These are phyloP conservation scores for Epistrophe eligans DNA, from an alignment of 2,888 invertebrate species.

Conservation along the genomic window DNA sequence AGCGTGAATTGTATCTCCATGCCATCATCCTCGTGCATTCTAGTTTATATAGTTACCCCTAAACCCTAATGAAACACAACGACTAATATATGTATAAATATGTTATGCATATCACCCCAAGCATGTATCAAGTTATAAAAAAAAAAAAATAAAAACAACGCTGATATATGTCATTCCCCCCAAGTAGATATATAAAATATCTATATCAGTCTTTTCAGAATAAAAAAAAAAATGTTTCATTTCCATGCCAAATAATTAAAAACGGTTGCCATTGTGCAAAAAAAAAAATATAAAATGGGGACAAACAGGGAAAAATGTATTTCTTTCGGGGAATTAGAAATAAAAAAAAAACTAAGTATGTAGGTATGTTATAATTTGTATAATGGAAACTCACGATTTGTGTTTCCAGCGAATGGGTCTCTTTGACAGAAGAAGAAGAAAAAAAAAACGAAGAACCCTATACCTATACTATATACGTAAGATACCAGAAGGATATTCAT, in stretches of 20 bases:
- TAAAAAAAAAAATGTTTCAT: conserved; percentile 27
- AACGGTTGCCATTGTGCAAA: conserved; percentile 47
- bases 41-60: conserved; percentile 30
- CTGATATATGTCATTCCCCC: conserved; percentile 47
- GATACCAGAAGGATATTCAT: conserved; percentile 32
- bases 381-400: conserved; percentile 27
- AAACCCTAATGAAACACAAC: conserved; percentile 65
- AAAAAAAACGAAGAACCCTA: not conserved
- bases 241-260: conserved; percentile 58
- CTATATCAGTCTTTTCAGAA: conserved; percentile 25
- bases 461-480: not conserved
- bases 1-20: conserved; percentile 55
- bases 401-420: conserved; percentile 20
- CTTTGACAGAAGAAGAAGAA: conserved; percentile 18
- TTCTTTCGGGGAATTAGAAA: conserved; percentile 36
- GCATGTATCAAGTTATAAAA: conserved; percentile 61
- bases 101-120: conserved; percentile 58
- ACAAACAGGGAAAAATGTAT: conserved; percentile 44
- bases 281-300: conserved; percentile 19
- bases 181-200: conserved; percentile 19
- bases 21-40: conserved; percentile 67
- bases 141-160: not conserved
- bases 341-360: not conserved
- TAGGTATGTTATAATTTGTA: not conserved
- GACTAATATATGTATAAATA: too few relatives aligned